Percentiles rank a stretch among this genome's conserved stretches.
Evolutionary conservation across 1,140 invertebrate species (phyloP).

Genomic region (Heliconius nattereri): DNA sequence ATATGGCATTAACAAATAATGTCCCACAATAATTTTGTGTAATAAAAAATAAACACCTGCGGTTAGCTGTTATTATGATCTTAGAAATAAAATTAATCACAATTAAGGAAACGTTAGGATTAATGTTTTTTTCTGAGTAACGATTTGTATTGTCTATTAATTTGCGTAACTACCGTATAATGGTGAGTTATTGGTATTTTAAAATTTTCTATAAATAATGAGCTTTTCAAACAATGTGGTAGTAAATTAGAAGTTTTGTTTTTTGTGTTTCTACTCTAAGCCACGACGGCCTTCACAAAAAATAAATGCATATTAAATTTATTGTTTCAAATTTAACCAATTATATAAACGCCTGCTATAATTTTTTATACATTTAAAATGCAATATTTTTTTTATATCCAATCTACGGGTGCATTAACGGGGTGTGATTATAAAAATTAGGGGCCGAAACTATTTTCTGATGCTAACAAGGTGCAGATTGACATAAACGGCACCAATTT

Average conservation of each 20-base stretch:
- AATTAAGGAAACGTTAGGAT: constrained; percentile 14
- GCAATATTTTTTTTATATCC: not conserved
- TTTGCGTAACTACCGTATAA: constrained; percentile 16
- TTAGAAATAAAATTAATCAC: constrained; percentile 13
- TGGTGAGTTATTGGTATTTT: not conserved
- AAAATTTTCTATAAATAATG: not conserved
- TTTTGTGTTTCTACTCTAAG: not conserved
- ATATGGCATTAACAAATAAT: constrained; percentile 14
- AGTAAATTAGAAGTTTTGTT: not conserved
- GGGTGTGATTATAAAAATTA: constrained; percentile 7
- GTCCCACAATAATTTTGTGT: not conserved
- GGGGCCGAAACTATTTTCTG: constrained; percentile 16
- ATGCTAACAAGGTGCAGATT: constrained; percentile 36
- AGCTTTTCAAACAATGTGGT: not conserved
- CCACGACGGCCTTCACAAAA: not conserved
- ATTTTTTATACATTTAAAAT: not conserved
- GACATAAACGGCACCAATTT: constrained; percentile 32
- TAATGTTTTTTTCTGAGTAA: constrained; percentile 3
- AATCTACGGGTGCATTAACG: constrained; percentile 11
- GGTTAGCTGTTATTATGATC: constrained; percentile 18
- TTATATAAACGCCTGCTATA: not conserved
- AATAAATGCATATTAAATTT: not conserved
- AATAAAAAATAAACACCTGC: constrained; percentile 22
- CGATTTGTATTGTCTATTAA: constrained; percentile 26
- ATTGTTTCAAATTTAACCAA: not conserved